Evolutionary conservation across 1,140 invertebrate genomes (phyloP).

Genomic region (Heliothis virescens): DNA sequence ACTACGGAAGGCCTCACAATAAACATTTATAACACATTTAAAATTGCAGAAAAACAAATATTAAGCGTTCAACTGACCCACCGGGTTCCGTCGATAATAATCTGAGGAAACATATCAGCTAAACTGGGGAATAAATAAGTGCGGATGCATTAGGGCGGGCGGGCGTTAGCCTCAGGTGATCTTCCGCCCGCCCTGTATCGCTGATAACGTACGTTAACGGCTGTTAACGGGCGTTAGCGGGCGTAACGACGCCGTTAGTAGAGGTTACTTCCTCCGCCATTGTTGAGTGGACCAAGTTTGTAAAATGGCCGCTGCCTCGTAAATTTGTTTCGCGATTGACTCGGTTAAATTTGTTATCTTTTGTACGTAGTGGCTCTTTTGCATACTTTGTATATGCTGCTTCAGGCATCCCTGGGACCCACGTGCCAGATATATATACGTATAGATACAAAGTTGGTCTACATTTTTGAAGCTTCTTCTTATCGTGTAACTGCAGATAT

Average conservation of each 20-base stretch:
- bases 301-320: conserved; percentile 46
- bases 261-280: conserved; percentile 55
- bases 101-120: conserved; percentile 74
- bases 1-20: conserved; percentile 29
- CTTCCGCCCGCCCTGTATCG: conserved; percentile 78
- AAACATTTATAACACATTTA: conserved; percentile 48
- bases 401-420: no score
- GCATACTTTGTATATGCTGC: neutral
- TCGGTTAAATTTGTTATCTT: conserved; percentile 44
- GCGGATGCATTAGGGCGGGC: conserved; percentile 79
- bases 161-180: conserved; percentile 74
- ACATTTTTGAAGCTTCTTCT: no score
- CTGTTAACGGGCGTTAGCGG: conserved; percentile 71
- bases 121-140: conserved; percentile 75
- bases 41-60: conserved; percentile 50
- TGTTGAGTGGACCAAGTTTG: conserved; percentile 52
- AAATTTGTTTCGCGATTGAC: conserved; percentile 51
- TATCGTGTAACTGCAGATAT: no score
- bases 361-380: neutral
- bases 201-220: conserved; percentile 67
- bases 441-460: no score
- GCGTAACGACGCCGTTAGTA: conserved; percentile 58
- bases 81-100: conserved; percentile 52
- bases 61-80: neutral
- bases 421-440: no score